Percentiles rank a stretch among this genome's conserved stretches.
Evolutionary conservation across 2,113 vertebrate species (phyloP).

Genomic region (Microcebus ravelobensis): DNA sequence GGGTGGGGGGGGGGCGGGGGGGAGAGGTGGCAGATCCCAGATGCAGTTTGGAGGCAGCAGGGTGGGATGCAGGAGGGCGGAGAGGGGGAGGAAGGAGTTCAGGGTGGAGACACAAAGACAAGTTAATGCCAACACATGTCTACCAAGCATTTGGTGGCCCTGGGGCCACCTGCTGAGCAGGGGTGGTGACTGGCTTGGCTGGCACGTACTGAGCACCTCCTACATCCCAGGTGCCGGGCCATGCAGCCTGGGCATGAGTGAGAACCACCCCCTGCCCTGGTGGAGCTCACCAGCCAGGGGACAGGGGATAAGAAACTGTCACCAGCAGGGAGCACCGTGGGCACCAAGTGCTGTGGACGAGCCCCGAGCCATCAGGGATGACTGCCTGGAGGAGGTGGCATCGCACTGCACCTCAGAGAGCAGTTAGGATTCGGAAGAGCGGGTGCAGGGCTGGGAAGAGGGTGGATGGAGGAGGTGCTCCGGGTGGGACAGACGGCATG

Average conservation of each 20-base stretch:
- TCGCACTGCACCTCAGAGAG: not conserved
- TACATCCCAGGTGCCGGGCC: not conserved
- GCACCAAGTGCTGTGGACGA: not conserved
- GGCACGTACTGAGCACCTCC: not conserved
- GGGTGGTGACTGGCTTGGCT: not conserved
- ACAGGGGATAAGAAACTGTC: too few species aligned
- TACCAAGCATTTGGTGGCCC: not conserved
- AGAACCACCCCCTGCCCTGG: not conserved
- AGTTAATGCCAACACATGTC: not conserved
- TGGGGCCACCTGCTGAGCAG: not conserved
- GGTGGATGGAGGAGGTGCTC: not conserved
- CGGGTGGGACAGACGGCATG: accelerated
- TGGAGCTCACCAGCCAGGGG: not conserved
- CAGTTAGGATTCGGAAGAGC: not conserved
- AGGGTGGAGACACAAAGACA: not conserved
- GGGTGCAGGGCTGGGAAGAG: not conserved
- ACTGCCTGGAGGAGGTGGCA: not conserved
- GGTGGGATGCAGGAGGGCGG: not conserved
- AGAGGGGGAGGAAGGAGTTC: not conserved
- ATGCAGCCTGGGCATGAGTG: not conserved
- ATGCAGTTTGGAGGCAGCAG: not conserved
- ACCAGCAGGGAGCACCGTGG: not conserved
- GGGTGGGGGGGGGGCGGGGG: too few species aligned
- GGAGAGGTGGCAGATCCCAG: not conserved
- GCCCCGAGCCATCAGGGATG: not conserved